Evolutionary conservation across 2,888 invertebrate genomes (phyloP).

Genomic region (Tetragnatha montana): DNA sequence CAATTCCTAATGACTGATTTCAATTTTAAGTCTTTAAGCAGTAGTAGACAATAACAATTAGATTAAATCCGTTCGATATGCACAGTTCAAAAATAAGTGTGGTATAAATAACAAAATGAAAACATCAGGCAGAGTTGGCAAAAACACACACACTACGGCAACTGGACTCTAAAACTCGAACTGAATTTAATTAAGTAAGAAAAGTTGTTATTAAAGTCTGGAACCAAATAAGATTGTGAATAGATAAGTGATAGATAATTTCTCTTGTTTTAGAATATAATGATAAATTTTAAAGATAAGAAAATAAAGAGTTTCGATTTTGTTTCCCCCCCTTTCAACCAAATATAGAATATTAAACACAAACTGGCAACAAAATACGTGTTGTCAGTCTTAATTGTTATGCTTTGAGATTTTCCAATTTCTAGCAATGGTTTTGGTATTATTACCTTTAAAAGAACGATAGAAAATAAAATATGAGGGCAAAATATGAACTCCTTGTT

Average conservation of each 20-base stretch:
- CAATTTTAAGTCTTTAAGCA: background rate
- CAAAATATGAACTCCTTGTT: background rate
- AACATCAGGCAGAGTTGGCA: conserved; percentile 33
- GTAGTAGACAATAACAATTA: background rate
- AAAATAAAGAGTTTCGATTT: conserved; percentile 1
- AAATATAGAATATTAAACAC: background rate
- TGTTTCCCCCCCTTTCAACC: background rate
- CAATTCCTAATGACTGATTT: background rate
- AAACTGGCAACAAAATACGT: conserved; percentile 1
- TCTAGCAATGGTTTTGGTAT: background rate
- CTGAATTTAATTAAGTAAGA: background rate
- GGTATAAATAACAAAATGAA: conserved; percentile 29
- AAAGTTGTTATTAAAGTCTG: background rate
- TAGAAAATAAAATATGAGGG: background rate
- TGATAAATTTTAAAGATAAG: background rate
- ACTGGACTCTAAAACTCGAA: conserved; percentile 21
- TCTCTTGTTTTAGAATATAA: background rate
- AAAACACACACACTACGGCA: conserved; percentile 30
- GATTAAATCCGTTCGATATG: background rate
- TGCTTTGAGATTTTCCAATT: background rate
- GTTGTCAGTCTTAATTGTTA: conserved; percentile 17
- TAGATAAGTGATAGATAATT: background rate
- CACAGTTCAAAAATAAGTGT: conserved; percentile 1
- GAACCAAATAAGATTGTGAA: background rate
- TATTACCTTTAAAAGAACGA: background rate